These are phyloP conservation scores for Siniperca knerii DNA, from an alignment of 2,113 vertebrate species.

Conservation along the genomic window DNA sequence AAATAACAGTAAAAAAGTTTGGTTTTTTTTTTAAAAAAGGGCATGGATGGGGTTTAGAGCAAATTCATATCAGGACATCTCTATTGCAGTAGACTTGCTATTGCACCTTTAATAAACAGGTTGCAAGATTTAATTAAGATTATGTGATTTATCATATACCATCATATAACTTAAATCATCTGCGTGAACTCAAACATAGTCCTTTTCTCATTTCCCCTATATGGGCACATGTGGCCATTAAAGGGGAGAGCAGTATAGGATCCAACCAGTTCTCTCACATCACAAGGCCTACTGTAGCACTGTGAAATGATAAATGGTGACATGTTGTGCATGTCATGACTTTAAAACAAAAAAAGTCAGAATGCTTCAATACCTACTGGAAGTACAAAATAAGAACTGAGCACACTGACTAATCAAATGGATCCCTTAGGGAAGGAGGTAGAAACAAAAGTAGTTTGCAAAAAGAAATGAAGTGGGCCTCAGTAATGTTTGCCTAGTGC, in stretches of 20 bases:
- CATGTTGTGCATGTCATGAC: slow-evolving; percentile 5
- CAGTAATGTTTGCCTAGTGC: slow-evolving; percentile 37
- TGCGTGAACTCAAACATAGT: neutral
- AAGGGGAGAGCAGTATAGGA: neutral
- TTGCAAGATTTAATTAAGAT: neutral
- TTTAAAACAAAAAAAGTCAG: slow-evolving; percentile 8
- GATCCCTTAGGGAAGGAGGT: slow-evolving; percentile 9
- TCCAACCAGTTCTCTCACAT: neutral
- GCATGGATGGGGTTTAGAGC: neutral
- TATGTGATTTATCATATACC: neutral
- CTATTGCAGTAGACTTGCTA: neutral
- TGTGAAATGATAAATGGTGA: slow-evolving; percentile 5
- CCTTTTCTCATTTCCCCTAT: neutral
- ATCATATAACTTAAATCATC: neutral
- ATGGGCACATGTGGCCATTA: neutral
- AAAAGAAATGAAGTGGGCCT: slow-evolving; percentile 44
- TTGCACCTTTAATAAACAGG: neutral
- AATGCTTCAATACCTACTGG: slow-evolving; percentile 21
- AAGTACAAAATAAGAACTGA: slow-evolving; percentile 29
- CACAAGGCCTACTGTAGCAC: neutral
- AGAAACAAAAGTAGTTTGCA: slow-evolving; percentile 38
- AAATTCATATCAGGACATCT: neutral
- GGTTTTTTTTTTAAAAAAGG: too few relatives aligned
- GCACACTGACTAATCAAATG: slow-evolving; percentile 35
- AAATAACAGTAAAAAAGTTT: neutral